Conservation (phyloP, 2,797 vertebrate genomes). For the Tenualosa thibaudeaui region DNA sequence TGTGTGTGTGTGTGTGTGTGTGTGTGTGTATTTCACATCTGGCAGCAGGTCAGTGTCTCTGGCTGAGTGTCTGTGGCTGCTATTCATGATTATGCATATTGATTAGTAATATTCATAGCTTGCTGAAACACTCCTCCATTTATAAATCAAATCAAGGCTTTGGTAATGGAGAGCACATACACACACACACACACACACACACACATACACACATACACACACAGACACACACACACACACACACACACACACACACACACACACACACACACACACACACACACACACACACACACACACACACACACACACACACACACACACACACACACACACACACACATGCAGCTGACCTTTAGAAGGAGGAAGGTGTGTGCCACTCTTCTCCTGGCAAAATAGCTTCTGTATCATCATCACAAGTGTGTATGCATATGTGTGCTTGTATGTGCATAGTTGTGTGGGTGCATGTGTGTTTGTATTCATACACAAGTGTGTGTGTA, state of each 20-base stretch:
- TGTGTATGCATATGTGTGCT: constrained; percentile 13
- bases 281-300: too few species aligned
- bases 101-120: constrained; percentile 40
- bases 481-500: neutral
- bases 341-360: constrained; percentile 34
- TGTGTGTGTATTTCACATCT: neutral
- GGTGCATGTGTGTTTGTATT: neutral
- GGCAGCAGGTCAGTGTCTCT: neutral
- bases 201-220: too few species aligned
- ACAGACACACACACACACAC: too few species aligned
- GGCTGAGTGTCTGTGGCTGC: neutral
- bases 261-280: neutral
- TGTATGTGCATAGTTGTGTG: neutral
- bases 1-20: constrained; percentile 24
- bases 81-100: constrained; percentile 35
- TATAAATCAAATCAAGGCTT: constrained; percentile 29
- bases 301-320: too few species aligned
- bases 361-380: constrained; percentile 21
- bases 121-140: constrained; percentile 33
- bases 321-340: neutral
- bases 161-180: constrained; percentile 20
- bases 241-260: too few species aligned
- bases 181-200: too few species aligned
- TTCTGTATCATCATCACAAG: constrained; percentile 11
- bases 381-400: neutral